These are phyloP conservation scores for Arbacia lixula DNA, from an alignment of 53 echinoderm and acorn worm species.

Conservation along the genomic window DNA sequence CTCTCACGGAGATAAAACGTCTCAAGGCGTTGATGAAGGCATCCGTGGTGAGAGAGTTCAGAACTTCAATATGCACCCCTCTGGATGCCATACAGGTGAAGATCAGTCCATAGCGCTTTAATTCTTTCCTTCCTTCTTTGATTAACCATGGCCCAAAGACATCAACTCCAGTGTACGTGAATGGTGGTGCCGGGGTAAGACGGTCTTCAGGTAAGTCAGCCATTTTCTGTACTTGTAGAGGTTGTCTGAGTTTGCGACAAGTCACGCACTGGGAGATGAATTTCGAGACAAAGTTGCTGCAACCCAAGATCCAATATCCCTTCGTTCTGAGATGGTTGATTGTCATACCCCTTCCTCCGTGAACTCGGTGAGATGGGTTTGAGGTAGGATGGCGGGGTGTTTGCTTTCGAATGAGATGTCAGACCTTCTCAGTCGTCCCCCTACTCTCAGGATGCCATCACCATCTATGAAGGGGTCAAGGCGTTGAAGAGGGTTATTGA, in stretches of 20 bases:
- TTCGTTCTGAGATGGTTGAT: constrained; percentile 50
- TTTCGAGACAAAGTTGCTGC: constrained; percentile 43
- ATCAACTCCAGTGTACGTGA: constrained; percentile 67
- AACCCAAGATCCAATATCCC: constrained; percentile 52
- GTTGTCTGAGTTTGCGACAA: constrained; percentile 42
- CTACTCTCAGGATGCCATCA: constrained; percentile 46
- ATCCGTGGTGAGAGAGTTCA: constrained; percentile 19
- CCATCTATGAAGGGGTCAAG: constrained; percentile 65
- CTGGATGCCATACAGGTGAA: constrained; percentile 77
- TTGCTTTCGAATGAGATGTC: constrained; percentile 42
- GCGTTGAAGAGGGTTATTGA: constrained; percentile 13
- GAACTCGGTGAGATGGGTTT: constrained; percentile 48
- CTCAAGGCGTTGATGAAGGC: constrained; percentile 61
- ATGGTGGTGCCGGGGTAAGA: constrained; percentile 60
- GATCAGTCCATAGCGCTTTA: constrained; percentile 73
- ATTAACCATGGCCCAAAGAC: constrained; percentile 71
- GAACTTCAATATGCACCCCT: constrained; percentile 72
- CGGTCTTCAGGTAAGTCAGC: constrained; percentile 69
- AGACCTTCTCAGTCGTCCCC: constrained; percentile 39
- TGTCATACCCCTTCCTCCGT: constrained; percentile 55
- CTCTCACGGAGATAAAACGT: constrained; percentile 64
- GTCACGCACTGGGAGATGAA: constrained; percentile 58
- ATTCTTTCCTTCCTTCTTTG: constrained; percentile 64
- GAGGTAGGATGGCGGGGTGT: constrained; percentile 69
- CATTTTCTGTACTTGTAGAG: constrained; percentile 63